Conservation (phyloP, 2,888 invertebrate genomes). For the Drosophila rubida region DNA sequence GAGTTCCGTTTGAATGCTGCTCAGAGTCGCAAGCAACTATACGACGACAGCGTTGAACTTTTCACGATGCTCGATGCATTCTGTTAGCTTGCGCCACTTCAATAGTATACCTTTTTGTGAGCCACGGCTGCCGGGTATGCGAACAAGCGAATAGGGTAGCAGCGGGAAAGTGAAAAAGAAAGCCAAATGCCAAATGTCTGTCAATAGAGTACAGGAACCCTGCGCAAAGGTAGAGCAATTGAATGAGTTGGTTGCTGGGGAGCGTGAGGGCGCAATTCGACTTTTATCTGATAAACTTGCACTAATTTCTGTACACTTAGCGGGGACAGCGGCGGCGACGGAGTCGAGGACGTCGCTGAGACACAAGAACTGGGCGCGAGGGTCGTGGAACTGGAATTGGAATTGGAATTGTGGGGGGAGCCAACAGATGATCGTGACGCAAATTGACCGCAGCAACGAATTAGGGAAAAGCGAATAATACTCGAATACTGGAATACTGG, state of each 20-base stretch:
- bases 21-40: too few species aligned
- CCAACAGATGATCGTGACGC: slow-evolving; percentile 50
- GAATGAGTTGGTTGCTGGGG: neutral
- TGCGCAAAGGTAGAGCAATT: neutral
- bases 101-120: neutral
- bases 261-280: slow-evolving; percentile 34
- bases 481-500: slow-evolving; percentile 10
- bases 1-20: too few species aligned
- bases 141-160: slow-evolving; percentile 8
- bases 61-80: too few species aligned
- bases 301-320: slow-evolving; percentile 77
- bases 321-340: slow-evolving; percentile 23
- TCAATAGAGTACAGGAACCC: slow-evolving; percentile 59
- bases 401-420: too few species aligned
- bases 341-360: slow-evolving; percentile 26
- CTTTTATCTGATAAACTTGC: slow-evolving; percentile 76
- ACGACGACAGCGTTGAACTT: too few species aligned
- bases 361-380: slow-evolving; percentile 25
- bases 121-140: neutral
- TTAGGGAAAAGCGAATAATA: slow-evolving; percentile 13
- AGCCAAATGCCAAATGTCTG: slow-evolving; percentile 60
- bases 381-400: too few species aligned
- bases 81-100: too few species aligned
- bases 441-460: slow-evolving; percentile 39
- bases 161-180: slow-evolving; percentile 37